Evolutionary conservation across 2,113 vertebrate genomes (phyloP).

Genomic region (Ivindomyrus marchei): DNA sequence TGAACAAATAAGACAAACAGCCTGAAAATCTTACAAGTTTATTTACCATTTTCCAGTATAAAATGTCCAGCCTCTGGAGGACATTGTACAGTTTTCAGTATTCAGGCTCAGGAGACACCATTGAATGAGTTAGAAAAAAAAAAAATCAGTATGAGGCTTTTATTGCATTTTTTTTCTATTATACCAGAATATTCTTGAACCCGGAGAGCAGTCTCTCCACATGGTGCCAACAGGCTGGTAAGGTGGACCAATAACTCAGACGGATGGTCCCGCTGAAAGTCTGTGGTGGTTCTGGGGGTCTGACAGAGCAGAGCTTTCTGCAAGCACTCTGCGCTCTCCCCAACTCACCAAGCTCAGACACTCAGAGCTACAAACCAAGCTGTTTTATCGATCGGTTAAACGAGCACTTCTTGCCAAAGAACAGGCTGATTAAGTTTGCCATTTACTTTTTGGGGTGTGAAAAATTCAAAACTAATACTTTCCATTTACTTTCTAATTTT

Average conservation of each 20-base stretch:
- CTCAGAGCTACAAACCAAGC: not conserved
- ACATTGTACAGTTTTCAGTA: not conserved
- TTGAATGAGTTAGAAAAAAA: not conserved
- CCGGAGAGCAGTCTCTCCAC: not conserved
- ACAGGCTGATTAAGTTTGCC: not conserved
- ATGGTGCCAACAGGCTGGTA: not conserved
- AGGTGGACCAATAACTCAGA: not conserved
- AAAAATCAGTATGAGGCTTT: not conserved
- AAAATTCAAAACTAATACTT: not conserved
- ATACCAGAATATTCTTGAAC: not conserved
- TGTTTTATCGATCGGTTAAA: not conserved
- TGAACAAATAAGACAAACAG: not conserved
- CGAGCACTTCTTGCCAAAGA: not conserved
- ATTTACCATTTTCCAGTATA: slow-evolving; percentile 21
- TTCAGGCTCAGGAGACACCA: not conserved
- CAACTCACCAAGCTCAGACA: not conserved
- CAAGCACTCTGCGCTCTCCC: not conserved
- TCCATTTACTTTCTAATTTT: not conserved
- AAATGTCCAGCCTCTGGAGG: not conserved
- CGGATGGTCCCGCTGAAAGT: not conserved
- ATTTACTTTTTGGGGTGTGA: not conserved
- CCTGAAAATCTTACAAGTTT: slow-evolving; percentile 13
- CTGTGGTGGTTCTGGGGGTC: not conserved
- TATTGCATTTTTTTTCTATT: not conserved
- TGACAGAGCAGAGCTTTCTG: not conserved